Evolutionary conservation across 2,888 invertebrate genomes (phyloP), one percentile per base, ranked within the genome.

Genomic region (Campoplex nolae): DNA sequence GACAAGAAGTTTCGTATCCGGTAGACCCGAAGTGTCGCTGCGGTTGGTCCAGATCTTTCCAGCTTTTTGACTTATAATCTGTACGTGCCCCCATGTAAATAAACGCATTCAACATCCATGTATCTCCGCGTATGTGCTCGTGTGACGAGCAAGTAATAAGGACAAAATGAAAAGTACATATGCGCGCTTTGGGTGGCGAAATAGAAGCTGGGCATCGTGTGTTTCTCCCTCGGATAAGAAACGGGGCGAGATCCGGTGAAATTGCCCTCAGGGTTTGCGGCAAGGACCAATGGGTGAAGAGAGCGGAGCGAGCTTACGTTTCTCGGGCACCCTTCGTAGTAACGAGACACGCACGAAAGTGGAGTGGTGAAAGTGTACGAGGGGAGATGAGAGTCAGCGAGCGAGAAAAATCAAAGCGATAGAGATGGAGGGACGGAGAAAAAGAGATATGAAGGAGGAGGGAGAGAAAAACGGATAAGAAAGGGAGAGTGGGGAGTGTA

Each of bases 311-410:
- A 74, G 73, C 81, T 80, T 77, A 77, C 85, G 84, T 51, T 79
- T 51, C 85, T 79, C 48, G 48, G 81, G 77, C 81, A 83, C 78
- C 84, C 85, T 83, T 88, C 78, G 82, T 70, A 85, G 87, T 84
- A 84, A 83, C 83, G 79, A 84, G 79, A 77, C 86, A 73, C 86
- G 79, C 84, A 78, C 77, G 56, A 77, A 42, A 76, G 71, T 80
- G 86, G 77, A 67, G 81, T 74, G 65, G 81, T 67, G 32, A 73
- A 42, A 77, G 81, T 70, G 79, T 67, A 68, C 9, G 67, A 51
- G n/a, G 65, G 73, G 65, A 42, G 54, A 42, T 35, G 54, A 51
- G 45, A 70, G 38, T 75, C 48, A 67, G 48, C 18, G 45, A 67
- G 45, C 18, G 54, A 68, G 85, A 62, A 45, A 56, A 42, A 23